Base-by-base conservation (phyloP, 2,113 vertebrate genomes). In the Leucosticte australis region DNA sequence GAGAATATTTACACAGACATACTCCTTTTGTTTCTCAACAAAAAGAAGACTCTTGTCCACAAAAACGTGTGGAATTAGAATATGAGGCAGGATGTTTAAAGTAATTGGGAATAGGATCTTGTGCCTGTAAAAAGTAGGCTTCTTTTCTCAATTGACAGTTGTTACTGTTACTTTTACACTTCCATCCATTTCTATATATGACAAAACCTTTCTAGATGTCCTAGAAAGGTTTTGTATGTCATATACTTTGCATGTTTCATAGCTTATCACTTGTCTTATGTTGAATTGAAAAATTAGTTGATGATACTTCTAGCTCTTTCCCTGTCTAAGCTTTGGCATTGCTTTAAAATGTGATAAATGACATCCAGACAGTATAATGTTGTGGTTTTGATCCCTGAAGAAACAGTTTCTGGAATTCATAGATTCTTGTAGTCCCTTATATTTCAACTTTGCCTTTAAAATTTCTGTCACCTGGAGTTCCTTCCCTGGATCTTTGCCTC, bases 331-430 rank as follows among this genome's bases (percentile, higher is more conserved):
- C 50, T 90, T 85, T 89, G 50, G 20, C 55, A 82, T 94, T 95
- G 22, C 44, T 97, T 96, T 88, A 92, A 96, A 92, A 96, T 82
- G 62, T 94, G 73, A 89, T 57, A 91, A 95, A 22, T 64, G 60
- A 37, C 50, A 95, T 85, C 86, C 46, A 73, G 27, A 70, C 18
- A n/a, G 30, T 74, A 42, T 79, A 81, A 97, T 59, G 50, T 47
- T 97, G 87, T 70, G 19, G 11, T 82, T 93, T 91, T 89, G 78
- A 92, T 19, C 21, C 23, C 18, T 24, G 19, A 60, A 68, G 53
- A 24, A 80, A 50, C 10, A 19, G 10, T 70, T 75, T 90, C 41
- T 88, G 78, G 55, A 97, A 95, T 95, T 83, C 68, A 85, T 20
- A 46, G 55, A 82, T 59, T 46, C 87, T n/a, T 79, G 19, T 87